Evolutionary conservation across 2,888 invertebrate species (phyloP), one percentile per base, ranked within the genome.

Genomic region (Caenorhabditis uteleia): DNA sequence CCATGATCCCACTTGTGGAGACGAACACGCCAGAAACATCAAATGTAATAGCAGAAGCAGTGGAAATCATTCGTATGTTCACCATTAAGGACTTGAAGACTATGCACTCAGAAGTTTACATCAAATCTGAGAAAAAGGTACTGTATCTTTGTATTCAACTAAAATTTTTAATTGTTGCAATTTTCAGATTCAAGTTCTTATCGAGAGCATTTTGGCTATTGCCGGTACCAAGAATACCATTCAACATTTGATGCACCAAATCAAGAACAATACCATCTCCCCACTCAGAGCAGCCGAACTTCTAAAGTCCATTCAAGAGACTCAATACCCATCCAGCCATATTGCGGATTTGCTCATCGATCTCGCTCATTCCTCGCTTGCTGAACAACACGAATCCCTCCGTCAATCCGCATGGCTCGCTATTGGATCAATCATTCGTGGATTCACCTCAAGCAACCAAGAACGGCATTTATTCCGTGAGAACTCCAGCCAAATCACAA

Each of bases 171-270:
- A n/a, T n/a, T n/a, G n/a, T n/a, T n/a, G n/a, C n/a, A 23, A 26
- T 40, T 47, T 42, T 67, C 51, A 60, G 60, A 44, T 64, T 27
- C 59, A 68, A 54, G 55, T 59, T 20, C n/a, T 80, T 29, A 60
- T 77, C 25, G 59, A 59, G 34, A 64, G 61, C 45, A 61, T 69
- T 16, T 45, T 72, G 18, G 77, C 77, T 34, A 33, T 70, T 34
- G 75, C 77, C 40, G 77, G 75, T 51, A 74, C 77, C 33, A 62
- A 65, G 45, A 60, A 64, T 57, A 70, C 71, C 50, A 51, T 77
- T 34, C 65, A 75, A 43, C 61, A 72, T 36, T 49, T 76, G 54
- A 50, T 68, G 36, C 45, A 68, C 31, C 68, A 64, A 46, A 55
- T 75, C 50, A 33, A 64, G 38, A 49, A 49, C 44, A 20, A 55